Evolutionary conservation across 1,140 invertebrate species (phyloP).

Genomic region (Dinoponera quadriceps): DNA sequence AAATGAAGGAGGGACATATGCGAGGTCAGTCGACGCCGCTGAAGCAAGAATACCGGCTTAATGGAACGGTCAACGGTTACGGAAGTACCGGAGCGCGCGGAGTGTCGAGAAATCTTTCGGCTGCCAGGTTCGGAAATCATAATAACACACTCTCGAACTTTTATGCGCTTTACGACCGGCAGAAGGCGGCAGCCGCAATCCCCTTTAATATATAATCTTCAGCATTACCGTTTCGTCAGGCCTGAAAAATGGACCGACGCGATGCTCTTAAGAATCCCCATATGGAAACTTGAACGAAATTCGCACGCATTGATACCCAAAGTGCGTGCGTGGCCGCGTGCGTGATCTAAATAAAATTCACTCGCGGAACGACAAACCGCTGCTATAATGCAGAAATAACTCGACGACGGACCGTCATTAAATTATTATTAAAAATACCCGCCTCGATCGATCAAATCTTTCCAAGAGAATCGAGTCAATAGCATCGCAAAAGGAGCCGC

Average conservation of each 20-base stretch:
- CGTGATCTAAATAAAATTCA: slow-evolving; percentile 40
- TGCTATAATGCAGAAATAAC: neutral
- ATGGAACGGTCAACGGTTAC: slow-evolving; percentile 26
- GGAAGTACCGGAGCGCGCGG: slow-evolving; percentile 16
- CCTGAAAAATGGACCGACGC: slow-evolving; percentile 47
- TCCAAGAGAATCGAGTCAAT: no score
- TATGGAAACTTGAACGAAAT: slow-evolving; percentile 59
- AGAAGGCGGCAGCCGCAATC: slow-evolving; percentile 51
- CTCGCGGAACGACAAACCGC: slow-evolving; percentile 1
- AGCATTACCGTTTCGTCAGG: slow-evolving; percentile 49
- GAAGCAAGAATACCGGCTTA: slow-evolving; percentile 38
- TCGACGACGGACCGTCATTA: neutral
- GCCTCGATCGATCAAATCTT: no score
- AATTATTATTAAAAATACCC: neutral
- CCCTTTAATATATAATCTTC: slow-evolving; percentile 60
- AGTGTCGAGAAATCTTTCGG: slow-evolving; percentile 46
- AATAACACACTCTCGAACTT: slow-evolving; percentile 51
- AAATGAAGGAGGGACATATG: no score
- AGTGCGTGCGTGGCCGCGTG: neutral
- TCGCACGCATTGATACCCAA: slow-evolving; percentile 32
- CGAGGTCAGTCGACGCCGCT: slow-evolving; percentile 15
- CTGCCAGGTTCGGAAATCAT: slow-evolving; percentile 41
- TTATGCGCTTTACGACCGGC: slow-evolving; percentile 57
- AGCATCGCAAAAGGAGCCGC: no score
- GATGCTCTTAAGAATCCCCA: slow-evolving; percentile 24